These are phyloP conservation scores for Palythoa grandiflora DNA, from an alignment of 92 coral and sea anemone species.

Conservation along the genomic window DNA sequence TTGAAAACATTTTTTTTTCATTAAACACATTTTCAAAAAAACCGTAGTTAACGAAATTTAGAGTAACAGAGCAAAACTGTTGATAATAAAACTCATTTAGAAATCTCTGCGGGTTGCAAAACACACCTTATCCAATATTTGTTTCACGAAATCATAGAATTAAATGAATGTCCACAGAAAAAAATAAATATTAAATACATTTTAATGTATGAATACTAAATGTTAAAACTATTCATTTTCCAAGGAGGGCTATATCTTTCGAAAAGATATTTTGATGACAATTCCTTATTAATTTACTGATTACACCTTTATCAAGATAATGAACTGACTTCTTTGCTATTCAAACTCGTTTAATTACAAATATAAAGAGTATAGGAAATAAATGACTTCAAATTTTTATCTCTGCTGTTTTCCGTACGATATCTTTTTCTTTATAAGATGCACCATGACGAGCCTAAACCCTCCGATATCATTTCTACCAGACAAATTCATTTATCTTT, in stretches of 20 bases:
- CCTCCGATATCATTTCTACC: not conserved
- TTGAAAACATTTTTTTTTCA: not conserved
- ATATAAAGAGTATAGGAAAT: constrained; percentile 9
- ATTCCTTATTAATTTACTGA: constrained; percentile 6
- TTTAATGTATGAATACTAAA: not conserved
- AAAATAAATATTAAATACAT: not conserved
- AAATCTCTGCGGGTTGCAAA: constrained; percentile 22
- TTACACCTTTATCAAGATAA: constrained; percentile 13
- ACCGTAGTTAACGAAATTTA: not conserved
- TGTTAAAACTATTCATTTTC: not conserved
- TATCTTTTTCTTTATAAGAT: not conserved
- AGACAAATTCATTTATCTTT: constrained; percentile 1
- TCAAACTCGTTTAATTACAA: constrained; percentile 22
- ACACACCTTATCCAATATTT: not conserved
- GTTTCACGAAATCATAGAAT: not conserved
- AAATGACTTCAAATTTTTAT: not conserved
- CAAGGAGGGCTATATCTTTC: not conserved
- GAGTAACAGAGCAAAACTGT: not conserved
- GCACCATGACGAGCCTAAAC: not conserved
- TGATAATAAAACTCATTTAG: constrained; percentile 6
- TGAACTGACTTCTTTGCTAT: constrained; percentile 17
- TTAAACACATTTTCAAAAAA: not conserved
- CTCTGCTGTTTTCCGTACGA: not conserved
- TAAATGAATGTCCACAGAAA: not conserved
- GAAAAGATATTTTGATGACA: constrained; percentile 38